Evolutionary conservation across 2,888 invertebrate genomes (phyloP), one percentile per base, ranked within the genome.

Genomic region (Ephialtes manifestator): DNA sequence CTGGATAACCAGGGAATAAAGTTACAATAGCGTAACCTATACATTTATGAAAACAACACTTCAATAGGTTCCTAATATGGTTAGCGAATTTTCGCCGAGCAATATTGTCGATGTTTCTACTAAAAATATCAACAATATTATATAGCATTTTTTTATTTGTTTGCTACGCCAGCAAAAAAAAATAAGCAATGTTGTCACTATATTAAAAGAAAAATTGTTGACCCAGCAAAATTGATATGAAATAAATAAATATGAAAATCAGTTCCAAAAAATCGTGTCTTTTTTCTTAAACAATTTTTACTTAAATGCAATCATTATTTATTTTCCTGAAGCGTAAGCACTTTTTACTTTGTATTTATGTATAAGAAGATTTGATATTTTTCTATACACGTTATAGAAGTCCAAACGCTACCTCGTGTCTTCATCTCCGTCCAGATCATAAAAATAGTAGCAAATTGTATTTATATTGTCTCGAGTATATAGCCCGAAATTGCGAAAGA

Each of bases 1-100:
- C 68, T 48, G 60, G 70, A 79, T 75, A 79, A 83, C 28, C 63
- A 35, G 55, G 53, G 60, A 74, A 53, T 60, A 74, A 60, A 18
- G 48, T 75, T 75, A 43, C 65, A 53, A 65, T 51, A 11, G n/a
- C 39, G 46, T 48, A n/a, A 70, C 13, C 60, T 48, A 43, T 28
- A 43, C 68, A 68, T 75, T 74, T 58, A 39, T 28, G 31, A 55
- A 55, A 35, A 43, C 8, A 46, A 43, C 39, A 68, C 43, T 11
- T 28, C 35, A 35, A 24, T 24, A 24, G 18, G 35, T 35, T 13
- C 15, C 28, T 28, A 24, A 7, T 55, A 55, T 11, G 0, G 24
- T 13, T 63, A 18, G 15, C 43, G 2, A 20, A 39, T 43, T 43
- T 43, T 67, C 20, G 4, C 13, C 5, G 18, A 39, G 7, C 2